A percentile compares a stretch with the other conserved stretches of the same genome.
phyloP scores from a whole-genome alignment of 92 coral and sea anemone genomes.

The Palythoa grandiflora region DNA sequence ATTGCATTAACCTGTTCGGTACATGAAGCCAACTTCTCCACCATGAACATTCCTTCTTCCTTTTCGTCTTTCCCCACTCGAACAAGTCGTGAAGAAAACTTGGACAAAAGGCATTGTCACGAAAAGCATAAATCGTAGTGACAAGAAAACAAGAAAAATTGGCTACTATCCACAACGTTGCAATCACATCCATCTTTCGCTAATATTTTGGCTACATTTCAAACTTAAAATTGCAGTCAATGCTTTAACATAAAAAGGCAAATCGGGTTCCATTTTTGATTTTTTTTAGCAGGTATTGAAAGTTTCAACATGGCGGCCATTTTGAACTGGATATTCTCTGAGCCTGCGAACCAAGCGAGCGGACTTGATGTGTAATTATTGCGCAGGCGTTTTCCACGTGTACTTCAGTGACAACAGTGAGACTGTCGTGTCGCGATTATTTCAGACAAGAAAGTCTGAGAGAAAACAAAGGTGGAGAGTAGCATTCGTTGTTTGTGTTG shows the following conservation, averaged over 20 bases:
- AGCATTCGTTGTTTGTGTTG: neutral
- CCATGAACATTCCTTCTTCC: conserved; percentile 42
- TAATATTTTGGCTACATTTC: neutral
- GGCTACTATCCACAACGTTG: conserved; percentile 62
- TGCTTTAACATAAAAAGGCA: neutral
- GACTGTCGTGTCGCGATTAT: neutral
- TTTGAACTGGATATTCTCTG: conserved; percentile 27
- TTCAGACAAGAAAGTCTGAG: neutral
- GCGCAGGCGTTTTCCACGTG: conserved; percentile 99
- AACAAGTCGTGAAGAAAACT: conserved; percentile 71
- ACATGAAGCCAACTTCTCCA: conserved; percentile 68
- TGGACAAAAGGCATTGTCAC: conserved; percentile 61
- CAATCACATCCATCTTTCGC: conserved; percentile 69
- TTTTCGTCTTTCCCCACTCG: conserved; percentile 87
- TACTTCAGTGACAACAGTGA: conserved; percentile 60
- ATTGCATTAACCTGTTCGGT: conserved; percentile 86
- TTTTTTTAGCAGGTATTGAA: neutral
- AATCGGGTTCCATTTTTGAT: conserved; percentile 5
- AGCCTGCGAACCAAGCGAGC: conserved; percentile 43
- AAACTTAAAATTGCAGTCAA: neutral
- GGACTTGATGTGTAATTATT: conserved; percentile 39
- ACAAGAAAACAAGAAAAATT: conserved; percentile 68
- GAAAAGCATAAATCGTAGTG: conserved; percentile 53
- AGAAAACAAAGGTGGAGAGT: neutral
- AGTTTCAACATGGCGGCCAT: conserved; percentile 19